Base-by-base conservation (phyloP, 1,140 invertebrate species). In the Scaptomyza graminum region DNA sequence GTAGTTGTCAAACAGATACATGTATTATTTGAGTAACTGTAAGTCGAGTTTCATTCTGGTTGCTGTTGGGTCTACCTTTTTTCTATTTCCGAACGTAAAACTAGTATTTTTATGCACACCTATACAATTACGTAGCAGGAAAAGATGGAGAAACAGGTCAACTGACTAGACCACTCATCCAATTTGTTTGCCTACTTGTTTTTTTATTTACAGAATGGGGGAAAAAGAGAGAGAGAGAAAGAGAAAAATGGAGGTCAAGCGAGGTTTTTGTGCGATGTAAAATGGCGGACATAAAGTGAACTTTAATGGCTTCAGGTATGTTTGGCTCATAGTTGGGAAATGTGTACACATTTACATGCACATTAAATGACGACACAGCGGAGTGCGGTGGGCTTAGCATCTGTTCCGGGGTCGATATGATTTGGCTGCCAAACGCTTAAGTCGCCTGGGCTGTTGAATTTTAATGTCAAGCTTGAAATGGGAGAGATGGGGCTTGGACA, bases 71-170 rank as follows among this genome's bases (percentile, higher is more conserved):
- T n/a, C 9, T 9, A 8, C 5, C 34, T 56, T 51, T 44, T 54
- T 41, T 52, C 28, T 47, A 16, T 43, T 56, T 37, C 47, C 39
- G 67, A 44, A 65, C 84, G 83, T 88, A 79, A 88, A 88, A 88
- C 88, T 88, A 83, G 73, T 73, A 88, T 88, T 89, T 88, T 88
- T 79, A 88, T 88, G 83, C 83, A 59, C 60, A 41, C 73, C 68
- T 55, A 80, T 55, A 80, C 80, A 84, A 79, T 83, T 83, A 83
- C 57, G 69, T 64, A 44, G 37, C 12, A 3, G 37, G 37, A n/a
- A n/a, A 66, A 78, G 65, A 59, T 46, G 46, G 61, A 57, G 47
- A 9, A 28, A n/a, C 66, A 59, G 55, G 46, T 51, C 16, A 25
- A 61, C 43, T 59, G 52, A 18, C 44, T 46, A 39, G 41, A 46